These are phyloP conservation scores for Ariopsis seemanni DNA, from an alignment of 2,113 vertebrate species.

Conservation along the genomic window DNA sequence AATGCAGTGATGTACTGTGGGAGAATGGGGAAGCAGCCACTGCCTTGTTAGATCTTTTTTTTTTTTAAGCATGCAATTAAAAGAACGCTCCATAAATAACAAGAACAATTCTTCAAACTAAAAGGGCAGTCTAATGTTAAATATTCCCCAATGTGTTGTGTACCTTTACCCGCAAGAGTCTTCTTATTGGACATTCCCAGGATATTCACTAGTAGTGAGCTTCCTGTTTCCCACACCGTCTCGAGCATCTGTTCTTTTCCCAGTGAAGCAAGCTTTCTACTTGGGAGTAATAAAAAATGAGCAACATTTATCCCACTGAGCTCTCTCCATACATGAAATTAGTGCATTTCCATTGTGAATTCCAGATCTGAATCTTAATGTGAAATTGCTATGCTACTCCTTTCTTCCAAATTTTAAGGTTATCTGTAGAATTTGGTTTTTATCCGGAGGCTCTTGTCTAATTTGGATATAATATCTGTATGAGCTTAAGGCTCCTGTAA, in stretches of 20 bases:
- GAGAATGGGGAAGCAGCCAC: neutral
- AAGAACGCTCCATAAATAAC: neutral
- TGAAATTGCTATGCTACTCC: neutral
- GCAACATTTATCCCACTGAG: neutral
- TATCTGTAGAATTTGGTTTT: conserved; percentile 10
- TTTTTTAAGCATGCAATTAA: no score
- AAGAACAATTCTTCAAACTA: neutral
- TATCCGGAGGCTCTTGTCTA: neutral
- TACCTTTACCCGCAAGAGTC: conserved; percentile 26
- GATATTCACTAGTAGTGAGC: neutral
- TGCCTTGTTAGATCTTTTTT: neutral
- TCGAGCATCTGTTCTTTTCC: conserved; percentile 14
- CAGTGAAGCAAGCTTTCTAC: neutral
- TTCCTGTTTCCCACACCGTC: conserved; percentile 30
- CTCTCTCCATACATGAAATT: conserved; percentile 11
- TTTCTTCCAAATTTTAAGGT: neutral
- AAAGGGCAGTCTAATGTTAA: neutral
- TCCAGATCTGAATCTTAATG: conserved; percentile 4
- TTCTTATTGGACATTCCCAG: conserved; percentile 25
- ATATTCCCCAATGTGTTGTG: conserved; percentile 17
- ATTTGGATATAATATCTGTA: neutral
- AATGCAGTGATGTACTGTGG: neutral
- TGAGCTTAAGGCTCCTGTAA: neutral
- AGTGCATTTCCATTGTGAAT: conserved; percentile 1
- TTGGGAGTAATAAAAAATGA: neutral